phyloP scores from a whole-genome alignment of 1,140 invertebrate species.

The Latrodectus geometricus region DNA sequence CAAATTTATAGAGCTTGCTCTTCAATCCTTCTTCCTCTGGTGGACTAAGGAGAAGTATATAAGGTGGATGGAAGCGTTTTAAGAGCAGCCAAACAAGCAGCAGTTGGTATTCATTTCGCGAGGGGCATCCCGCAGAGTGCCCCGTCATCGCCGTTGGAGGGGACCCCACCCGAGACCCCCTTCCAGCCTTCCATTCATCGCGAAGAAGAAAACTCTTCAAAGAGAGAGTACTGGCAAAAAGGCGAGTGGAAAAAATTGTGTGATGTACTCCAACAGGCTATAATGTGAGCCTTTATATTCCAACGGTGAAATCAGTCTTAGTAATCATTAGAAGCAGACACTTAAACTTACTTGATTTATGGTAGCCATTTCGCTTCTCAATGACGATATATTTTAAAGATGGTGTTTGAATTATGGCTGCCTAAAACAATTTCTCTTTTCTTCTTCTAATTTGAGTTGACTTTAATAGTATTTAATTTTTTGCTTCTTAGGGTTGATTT shows the following conservation, averaged over 20 bases:
- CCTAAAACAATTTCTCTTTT: too few species aligned
- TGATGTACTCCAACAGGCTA: not conserved
- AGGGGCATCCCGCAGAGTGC: conserved; percentile 15
- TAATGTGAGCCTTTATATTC: not conserved
- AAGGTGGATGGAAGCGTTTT: conserved; percentile 3
- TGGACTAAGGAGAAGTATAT: not conserved
- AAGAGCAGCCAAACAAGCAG: conserved; percentile 9
- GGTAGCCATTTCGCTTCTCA: not conserved
- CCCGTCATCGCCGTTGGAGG: conserved; percentile 9
- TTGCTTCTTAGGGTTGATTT: too few species aligned
- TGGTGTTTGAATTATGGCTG: not conserved
- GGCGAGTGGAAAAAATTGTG: not conserved
- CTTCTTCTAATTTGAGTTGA: too few species aligned
- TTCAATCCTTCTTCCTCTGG: not conserved
- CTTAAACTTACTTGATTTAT: conserved; percentile 8
- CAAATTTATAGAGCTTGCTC: not conserved
- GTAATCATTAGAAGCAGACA: conserved; percentile 30
- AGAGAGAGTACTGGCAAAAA: too few species aligned
- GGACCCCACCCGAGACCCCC: conserved; percentile 19
- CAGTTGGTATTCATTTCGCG: conserved; percentile 31
- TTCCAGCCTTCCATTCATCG: conserved; percentile 1
- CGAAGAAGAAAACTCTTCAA: not conserved
- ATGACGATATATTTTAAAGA: not conserved
- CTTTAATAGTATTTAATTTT: too few species aligned
- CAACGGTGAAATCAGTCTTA: not conserved